Evolutionary conservation across 2,113 vertebrate genomes (phyloP), one percentile per base, ranked within the genome.

Genomic region (Bos javanicus): DNA sequence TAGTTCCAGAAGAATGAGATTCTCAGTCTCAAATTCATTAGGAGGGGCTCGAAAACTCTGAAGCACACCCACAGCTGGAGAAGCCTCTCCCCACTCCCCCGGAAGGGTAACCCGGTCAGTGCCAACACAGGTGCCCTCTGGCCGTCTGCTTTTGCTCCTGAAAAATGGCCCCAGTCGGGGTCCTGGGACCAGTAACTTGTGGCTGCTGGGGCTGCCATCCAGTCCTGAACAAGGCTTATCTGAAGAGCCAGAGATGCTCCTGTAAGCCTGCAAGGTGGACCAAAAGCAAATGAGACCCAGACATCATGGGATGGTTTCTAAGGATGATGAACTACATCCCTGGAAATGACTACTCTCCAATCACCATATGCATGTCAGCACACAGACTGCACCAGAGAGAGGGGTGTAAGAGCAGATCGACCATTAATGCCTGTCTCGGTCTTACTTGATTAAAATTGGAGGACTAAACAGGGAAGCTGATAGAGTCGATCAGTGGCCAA

Each of bases 1-100:
- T 97, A 97, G 95, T 97, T 98, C 71, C 93, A 97, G 95, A 82
- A 98, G 98, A 99, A 99, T 98, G 94, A 98, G 98, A 98, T 98
- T 98, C 97, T 96, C 94, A 96, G 91, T 97, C 97, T 98, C 98
- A 98, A 98, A 98, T 98, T 98, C 98, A 98, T 98, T 96, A 98
- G 97, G 98, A 23, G 23, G 94, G 86, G 95, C 84, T 89, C 92
- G n/a, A 87, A 93, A 98, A 95, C 78, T 97, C 96, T 97, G 78
- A 98, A 76, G 71, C 85, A 89, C 87, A 62, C 26, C 80, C 67
- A 21, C 14, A 57, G 91, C 46, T 52, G 71, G 4, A 90, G 28
- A 17, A 84, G 25, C 71, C 21, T 33, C 25, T 36, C 64, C 64
- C 60, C 64, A 36, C 17, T 21, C 28, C 74, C 46, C 54, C 4